These are phyloP conservation scores for Amblyteles armatorius DNA, from an alignment of 2,888 invertebrate species.

Conservation along the genomic window DNA sequence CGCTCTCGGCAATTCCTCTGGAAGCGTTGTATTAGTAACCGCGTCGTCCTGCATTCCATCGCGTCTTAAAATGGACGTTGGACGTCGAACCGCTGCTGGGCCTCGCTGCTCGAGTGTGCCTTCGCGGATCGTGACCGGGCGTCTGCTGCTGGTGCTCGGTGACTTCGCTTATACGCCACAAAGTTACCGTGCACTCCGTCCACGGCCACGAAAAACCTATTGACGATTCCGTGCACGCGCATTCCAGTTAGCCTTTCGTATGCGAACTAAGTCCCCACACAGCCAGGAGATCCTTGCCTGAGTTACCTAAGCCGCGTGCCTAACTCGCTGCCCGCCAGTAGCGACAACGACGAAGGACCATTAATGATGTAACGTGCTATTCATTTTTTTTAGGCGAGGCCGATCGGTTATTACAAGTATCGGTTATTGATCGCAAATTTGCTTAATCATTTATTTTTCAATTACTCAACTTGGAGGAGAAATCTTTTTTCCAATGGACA, in stretches of 20 bases:
- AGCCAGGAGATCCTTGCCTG: background rate
- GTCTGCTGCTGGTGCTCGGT: slow-evolving; percentile 18
- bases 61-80: slow-evolving; percentile 69
- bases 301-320: background rate
- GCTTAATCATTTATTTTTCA: no score
- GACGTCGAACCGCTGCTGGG: slow-evolving; percentile 56
- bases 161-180: slow-evolving; percentile 16
- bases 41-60: slow-evolving; percentile 64
- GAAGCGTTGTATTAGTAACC: slow-evolving; percentile 28
- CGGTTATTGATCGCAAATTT: background rate
- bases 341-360: background rate
- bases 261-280: slow-evolving; percentile 46
- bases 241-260: slow-evolving; percentile 74
- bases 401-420: background rate
- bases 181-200: slow-evolving; percentile 16
- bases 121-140: slow-evolving; percentile 65
- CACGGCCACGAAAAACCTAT: slow-evolving; percentile 60
- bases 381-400: background rate
- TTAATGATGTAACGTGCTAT: background rate
- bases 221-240: slow-evolving; percentile 75
- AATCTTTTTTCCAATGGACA: background rate
- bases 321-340: background rate
- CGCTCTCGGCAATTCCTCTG: slow-evolving; percentile 22
- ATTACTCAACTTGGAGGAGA: no score
- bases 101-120: slow-evolving; percentile 42